Percentiles rank a stretch among this genome's conserved stretches.
Conservation (phyloP, 1,140 invertebrate species). For the Temnothorax longispinosus region DNA sequence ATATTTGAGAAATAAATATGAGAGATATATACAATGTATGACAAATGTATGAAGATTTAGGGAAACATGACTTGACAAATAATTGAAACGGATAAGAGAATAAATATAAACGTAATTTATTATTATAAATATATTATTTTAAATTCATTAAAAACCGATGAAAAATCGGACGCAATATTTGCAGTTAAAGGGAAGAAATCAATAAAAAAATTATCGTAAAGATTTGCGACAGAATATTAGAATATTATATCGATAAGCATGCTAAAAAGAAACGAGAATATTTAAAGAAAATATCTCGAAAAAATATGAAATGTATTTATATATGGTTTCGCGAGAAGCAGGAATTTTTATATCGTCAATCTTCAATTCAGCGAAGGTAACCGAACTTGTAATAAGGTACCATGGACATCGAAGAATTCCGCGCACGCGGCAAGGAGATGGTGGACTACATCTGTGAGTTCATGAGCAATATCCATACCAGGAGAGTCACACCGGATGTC, state of each 20-base stretch:
- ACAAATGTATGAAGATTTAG: not conserved
- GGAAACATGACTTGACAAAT: not conserved
- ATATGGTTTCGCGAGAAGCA: not conserved
- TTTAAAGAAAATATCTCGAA: not conserved
- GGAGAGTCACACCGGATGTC: slow-evolving; percentile 95
- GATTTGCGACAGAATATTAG: not conserved
- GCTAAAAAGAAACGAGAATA: not conserved
- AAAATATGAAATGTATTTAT: not conserved
- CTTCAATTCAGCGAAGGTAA: not conserved
- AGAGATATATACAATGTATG: not conserved
- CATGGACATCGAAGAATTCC: slow-evolving; percentile 97
- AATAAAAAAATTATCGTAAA: not conserved
- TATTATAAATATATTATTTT: no score
- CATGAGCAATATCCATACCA: slow-evolving; percentile 92
- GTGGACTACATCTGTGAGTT: slow-evolving; percentile 99
- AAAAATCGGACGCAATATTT: not conserved
- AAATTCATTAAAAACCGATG: not conserved
- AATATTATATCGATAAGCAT: not conserved
- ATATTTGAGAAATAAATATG: no score
- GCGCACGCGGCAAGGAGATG: slow-evolving; percentile 96
- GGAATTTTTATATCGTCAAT: not conserved
- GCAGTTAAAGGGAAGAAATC: not conserved
- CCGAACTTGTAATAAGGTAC: not conserved
- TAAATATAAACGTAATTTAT: not conserved
- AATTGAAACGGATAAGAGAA: not conserved